Conservation (phyloP, 2,797 vertebrate species). For the Orientallactaga sibirica region DNA sequence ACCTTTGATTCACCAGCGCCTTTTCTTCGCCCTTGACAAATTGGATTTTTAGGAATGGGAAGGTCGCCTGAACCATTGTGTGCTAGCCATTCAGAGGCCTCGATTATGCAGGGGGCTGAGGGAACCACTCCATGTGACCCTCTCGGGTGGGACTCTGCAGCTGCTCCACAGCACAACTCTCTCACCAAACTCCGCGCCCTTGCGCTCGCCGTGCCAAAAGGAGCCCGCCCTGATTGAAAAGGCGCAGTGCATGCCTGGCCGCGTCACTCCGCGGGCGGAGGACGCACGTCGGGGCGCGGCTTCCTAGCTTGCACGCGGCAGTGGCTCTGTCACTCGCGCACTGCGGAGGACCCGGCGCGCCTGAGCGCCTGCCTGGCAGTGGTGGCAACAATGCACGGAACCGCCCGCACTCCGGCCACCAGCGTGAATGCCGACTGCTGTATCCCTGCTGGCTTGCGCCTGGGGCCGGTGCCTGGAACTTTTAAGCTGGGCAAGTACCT, state of each 20-base stretch:
- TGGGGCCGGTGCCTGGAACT: slow-evolving; percentile 93
- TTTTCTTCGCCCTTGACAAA: slow-evolving; percentile 99
- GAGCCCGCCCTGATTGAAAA: slow-evolving; percentile 95
- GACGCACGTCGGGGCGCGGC: slow-evolving; percentile 92
- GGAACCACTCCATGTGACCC: slow-evolving; percentile 99
- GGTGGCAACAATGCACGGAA: slow-evolving; percentile 92
- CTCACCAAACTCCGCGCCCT: slow-evolving; percentile 94
- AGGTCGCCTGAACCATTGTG: slow-evolving; percentile 99
- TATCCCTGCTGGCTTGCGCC: slow-evolving; percentile 95
- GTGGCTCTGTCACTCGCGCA: slow-evolving; percentile 86
- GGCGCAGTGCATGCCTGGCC: slow-evolving; percentile 90
- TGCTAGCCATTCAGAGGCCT: slow-evolving; percentile 96
- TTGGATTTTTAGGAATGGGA: slow-evolving; percentile 99
- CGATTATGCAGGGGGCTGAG: slow-evolving; percentile 97
- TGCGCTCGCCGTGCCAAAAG: slow-evolving; percentile 90
- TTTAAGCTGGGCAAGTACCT: slow-evolving; percentile 98
- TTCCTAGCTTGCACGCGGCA: slow-evolving; percentile 70
- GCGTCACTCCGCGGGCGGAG: slow-evolving; percentile 97
- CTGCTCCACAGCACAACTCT: slow-evolving; percentile 96
- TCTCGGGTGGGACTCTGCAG: slow-evolving; percentile 95
- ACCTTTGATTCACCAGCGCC: slow-evolving; percentile 98
- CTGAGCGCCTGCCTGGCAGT: slow-evolving; percentile 87
- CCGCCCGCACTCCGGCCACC: slow-evolving; percentile 91
- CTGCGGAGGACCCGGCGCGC: slow-evolving; percentile 90
- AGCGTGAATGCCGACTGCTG: slow-evolving; percentile 95